Conservation (phyloP, 2,797 vertebrate species). For the Halcyon chelicuti region DNA sequence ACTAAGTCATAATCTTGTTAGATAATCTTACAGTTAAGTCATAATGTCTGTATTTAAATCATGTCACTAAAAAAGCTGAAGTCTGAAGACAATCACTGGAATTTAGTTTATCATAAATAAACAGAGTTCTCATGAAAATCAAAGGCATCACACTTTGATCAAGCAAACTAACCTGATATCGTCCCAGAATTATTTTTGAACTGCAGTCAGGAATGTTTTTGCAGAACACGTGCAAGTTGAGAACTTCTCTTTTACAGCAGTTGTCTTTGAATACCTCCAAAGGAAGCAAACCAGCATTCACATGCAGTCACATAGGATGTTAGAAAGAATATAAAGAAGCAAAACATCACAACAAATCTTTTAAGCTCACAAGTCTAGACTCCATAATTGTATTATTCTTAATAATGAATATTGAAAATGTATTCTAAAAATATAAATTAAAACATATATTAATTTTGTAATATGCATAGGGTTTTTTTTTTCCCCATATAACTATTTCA, state of each 20-base stretch:
- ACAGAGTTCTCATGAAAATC: not conserved
- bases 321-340: not conserved
- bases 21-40: not conserved
- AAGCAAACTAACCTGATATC: slow-evolving; percentile 84
- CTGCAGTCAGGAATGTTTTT: slow-evolving; percentile 86
- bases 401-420: not conserved
- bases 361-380: not conserved
- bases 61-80: not conserved
- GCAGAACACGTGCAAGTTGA: slow-evolving; percentile 89
- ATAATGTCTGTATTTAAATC: not conserved
- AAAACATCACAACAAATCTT: not conserved
- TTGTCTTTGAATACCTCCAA: slow-evolving; percentile 92
- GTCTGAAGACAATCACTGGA: not conserved
- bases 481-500: not conserved
- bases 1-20: not conserved
- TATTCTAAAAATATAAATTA: not conserved
- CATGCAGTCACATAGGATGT: not conserved
- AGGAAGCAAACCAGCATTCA: slow-evolving; percentile 3
- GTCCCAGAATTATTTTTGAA: slow-evolving; percentile 80
- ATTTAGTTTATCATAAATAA: not conserved
- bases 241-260: slow-evolving; percentile 93
- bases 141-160: not conserved
- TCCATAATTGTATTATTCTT: not conserved
- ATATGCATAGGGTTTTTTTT: accelerated
- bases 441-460: not conserved